These are phyloP conservation scores for Episyrphus balteatus DNA, from an alignment of 1,140 invertebrate species.

Conservation along the genomic window DNA sequence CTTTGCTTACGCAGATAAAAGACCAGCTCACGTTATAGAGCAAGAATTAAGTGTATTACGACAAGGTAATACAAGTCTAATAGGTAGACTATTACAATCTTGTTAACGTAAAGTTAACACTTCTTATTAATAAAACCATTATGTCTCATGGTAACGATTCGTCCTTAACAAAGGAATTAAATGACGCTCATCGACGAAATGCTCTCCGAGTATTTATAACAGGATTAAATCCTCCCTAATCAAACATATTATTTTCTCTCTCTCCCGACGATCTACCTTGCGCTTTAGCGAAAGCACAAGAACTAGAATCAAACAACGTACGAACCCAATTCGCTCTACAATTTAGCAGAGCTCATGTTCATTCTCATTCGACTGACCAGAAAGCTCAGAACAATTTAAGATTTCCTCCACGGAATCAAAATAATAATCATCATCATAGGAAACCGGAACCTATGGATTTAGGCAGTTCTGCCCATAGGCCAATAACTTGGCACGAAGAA, in stretches of 20 bases:
- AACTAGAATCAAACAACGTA: background rate
- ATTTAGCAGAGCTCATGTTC: background rate
- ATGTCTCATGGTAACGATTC: conserved; percentile 1
- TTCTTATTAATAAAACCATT: background rate
- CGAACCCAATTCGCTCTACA: background rate
- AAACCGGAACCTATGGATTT: background rate
- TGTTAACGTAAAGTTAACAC: background rate
- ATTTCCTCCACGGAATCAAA: background rate
- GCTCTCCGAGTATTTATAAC: conserved; percentile 2
- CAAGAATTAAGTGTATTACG: background rate
- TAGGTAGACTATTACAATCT: conserved; percentile 1
- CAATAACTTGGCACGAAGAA: no score
- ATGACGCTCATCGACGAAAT: no score
- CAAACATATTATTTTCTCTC: background rate
- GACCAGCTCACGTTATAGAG: background rate
- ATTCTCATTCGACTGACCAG: no score
- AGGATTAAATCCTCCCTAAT: background rate
- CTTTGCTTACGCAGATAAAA: conserved; percentile 1
- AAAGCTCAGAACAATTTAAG: background rate
- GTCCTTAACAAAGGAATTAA: background rate
- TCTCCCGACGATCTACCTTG: background rate
- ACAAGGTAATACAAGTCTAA: background rate
- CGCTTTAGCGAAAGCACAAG: conserved; percentile 3
- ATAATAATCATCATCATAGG: background rate
- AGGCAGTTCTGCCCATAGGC: background rate